Conservation (phyloP, 1,140 invertebrate species). For the Lucilia sericata region DNA sequence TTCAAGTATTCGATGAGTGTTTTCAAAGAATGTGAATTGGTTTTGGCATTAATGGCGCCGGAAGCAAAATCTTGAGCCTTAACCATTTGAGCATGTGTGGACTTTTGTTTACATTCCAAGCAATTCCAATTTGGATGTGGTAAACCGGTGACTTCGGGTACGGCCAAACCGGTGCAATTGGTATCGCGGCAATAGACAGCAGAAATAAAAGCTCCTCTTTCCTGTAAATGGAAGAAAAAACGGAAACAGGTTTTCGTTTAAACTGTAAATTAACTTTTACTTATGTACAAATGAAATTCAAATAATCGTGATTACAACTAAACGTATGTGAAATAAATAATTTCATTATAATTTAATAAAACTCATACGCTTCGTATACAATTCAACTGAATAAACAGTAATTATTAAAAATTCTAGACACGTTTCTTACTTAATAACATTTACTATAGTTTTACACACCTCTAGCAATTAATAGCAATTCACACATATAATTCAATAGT, state of each 20-base stretch:
- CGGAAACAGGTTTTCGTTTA: neutral
- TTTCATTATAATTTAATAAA: too few species aligned
- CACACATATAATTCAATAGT: too few species aligned
- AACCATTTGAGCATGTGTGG: conserved; percentile 62
- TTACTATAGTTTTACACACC: too few species aligned
- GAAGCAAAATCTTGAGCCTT: conserved; percentile 64
- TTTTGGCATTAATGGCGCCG: conserved; percentile 63
- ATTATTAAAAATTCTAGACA: too few species aligned
- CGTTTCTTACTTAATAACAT: too few species aligned
- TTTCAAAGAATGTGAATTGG: conserved; percentile 61
- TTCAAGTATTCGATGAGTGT: conserved; percentile 61
- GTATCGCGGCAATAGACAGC: conserved; percentile 63
- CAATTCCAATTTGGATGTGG: conserved; percentile 66
- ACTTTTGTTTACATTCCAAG: conserved; percentile 63
- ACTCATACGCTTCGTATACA: too few species aligned
- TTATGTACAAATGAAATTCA: too few species aligned
- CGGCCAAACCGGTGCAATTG: conserved; percentile 61
- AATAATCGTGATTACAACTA: too few species aligned
- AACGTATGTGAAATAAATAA: too few species aligned
- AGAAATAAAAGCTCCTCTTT: conserved; percentile 63
- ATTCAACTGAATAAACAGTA: too few species aligned
- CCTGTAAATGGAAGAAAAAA: conserved; percentile 48
- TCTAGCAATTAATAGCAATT: too few species aligned
- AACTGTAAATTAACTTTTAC: neutral
- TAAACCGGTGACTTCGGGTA: conserved; percentile 61